Evolutionary conservation across 2,797 vertebrate species (phyloP).

Genomic region (Anguilla anguilla): DNA sequence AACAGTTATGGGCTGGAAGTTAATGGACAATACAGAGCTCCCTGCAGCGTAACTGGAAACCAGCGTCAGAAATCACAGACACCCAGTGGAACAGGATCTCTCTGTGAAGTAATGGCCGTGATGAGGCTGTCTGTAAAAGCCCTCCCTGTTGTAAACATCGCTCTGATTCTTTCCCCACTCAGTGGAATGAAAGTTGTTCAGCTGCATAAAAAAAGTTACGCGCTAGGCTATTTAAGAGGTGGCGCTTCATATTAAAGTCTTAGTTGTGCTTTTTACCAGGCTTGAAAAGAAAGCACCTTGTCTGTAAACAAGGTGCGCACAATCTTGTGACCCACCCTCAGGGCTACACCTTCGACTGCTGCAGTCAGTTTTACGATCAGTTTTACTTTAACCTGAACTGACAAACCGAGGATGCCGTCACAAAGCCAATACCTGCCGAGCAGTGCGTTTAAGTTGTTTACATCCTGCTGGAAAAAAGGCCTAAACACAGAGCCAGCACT

Average conservation of each 20-base stretch:
- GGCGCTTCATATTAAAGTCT: conserved; percentile 25
- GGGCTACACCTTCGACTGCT: conserved; percentile 31
- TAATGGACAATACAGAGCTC: conserved; percentile 42
- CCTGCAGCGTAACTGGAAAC: conserved; percentile 34
- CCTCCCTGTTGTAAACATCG: neutral
- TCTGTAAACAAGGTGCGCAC: conserved; percentile 35
- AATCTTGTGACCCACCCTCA: conserved; percentile 26
- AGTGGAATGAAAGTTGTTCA: neutral
- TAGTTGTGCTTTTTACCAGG: conserved; percentile 19
- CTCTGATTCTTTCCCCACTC: neutral
- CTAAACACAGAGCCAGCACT: conserved; percentile 27
- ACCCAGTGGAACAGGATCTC: conserved; percentile 32
- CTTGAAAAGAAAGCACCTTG: conserved; percentile 30
- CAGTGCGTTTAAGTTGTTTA: conserved; percentile 49
- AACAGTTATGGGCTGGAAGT: conserved; percentile 42
- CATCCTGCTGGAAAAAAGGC: conserved; percentile 37
- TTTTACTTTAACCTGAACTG: conserved; percentile 41
- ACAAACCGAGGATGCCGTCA: conserved; percentile 50
- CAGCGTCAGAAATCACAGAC: conserved; percentile 35
- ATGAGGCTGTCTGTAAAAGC: neutral
- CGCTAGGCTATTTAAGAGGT: conserved; percentile 17
- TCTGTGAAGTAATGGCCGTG: conserved; percentile 34
- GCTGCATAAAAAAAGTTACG: neutral
- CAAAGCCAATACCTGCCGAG: conserved; percentile 43
- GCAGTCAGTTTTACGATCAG: conserved; percentile 42